Evolutionary conservation across 2,113 vertebrate species (phyloP), one percentile per base, ranked within the genome.

Genomic region (Leucopsar rothschildi): DNA sequence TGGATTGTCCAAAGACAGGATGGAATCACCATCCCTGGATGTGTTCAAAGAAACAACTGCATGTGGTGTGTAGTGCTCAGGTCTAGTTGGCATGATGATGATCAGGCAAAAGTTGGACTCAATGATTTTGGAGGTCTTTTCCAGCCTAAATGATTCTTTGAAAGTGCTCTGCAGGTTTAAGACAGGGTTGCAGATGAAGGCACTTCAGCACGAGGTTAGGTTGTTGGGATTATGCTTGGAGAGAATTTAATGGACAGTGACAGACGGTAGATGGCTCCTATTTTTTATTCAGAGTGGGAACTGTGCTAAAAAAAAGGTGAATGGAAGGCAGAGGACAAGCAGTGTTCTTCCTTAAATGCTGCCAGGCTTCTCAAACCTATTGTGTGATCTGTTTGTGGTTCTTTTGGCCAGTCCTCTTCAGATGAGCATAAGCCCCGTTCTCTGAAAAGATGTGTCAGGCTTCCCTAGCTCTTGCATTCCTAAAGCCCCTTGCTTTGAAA

Each of bases 141-240:
- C 25, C 18, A 42, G 35, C 5, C 15, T 20, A 37, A 49, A 49
- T 11, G 21, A 40, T 39, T 60, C 20, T 60, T 14, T 75, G 39
- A 40, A 76, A 23, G 49, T 17, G 27, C 22, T 55, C 50, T 42
- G 45, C 18, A 68, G 52, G n/a, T 45, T 39, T 44, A n/a, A 56
- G 42, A 29, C 27, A 15, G 11, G 19, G 24, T 11, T 72, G 25
- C 57, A 42, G 49, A 12, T 21, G 28, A 70, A 71, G 61, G 8
- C 37, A 33, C 11, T 59, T 83, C 44, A 59, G 35, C 39, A 42
- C 0, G 0, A 47, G 61, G 9, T 16, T 60, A 23, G 16, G 15
- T 79, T 78, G 10, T 52, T 21, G 2, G 24, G 37, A 22, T 27
- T 64, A 13, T 56, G 6, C 25, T 65, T 56, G 49, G 17, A 78